Evolutionary conservation across 2,888 invertebrate species (phyloP), one percentile per base, ranked within the genome.

Genomic region (Philereme transversata): DNA sequence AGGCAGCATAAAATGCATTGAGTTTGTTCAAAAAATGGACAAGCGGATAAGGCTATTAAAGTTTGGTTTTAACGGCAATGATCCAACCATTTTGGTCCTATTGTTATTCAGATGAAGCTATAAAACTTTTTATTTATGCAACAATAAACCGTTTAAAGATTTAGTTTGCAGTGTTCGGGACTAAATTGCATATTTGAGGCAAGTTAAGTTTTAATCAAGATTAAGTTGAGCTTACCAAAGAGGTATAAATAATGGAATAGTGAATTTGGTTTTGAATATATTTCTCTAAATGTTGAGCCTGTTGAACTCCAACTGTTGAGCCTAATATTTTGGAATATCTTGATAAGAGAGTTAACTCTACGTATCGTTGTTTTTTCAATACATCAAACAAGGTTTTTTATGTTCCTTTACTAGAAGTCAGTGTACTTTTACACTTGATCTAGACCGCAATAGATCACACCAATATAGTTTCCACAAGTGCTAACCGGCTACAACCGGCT

Each of bases 11-110:
- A 69, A 66, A 65, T 46, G 36, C 41, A 52, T 61, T 56, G 49
- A 52, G 60, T 47, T 52, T 44, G 51, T 49, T 46, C 57, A 68
- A 68, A 68, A 68, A 70, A 66, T 67, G 62, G 63, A 68, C 63
- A 65, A 62, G 63, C 45, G 54, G 55, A 64, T 54, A 54, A 52
- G 47, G 52, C 46, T 60, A 62, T 68, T 63, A 53, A 55, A 61
- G 40, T 48, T 45, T 43, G 41, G 48, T 61, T 60, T 47, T 57
- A 45, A 57, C 47, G 53, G 50, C 50, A 46, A 65, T 49, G 52
- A 51, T 60, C 43, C 8, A 44, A 3, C 33, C 44, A 46, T 53
- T 60, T 60, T 51, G 5, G 45, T 45, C 36, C 36, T 35, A 57
- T 57, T 34, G 34, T n/a, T 59, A 55, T 65, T 67, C 57, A 51